Percentiles rank a stretch among this genome's conserved stretches.
Conservation (phyloP, 2,113 vertebrate genomes). For the Ceuthmochares aereus region DNA sequence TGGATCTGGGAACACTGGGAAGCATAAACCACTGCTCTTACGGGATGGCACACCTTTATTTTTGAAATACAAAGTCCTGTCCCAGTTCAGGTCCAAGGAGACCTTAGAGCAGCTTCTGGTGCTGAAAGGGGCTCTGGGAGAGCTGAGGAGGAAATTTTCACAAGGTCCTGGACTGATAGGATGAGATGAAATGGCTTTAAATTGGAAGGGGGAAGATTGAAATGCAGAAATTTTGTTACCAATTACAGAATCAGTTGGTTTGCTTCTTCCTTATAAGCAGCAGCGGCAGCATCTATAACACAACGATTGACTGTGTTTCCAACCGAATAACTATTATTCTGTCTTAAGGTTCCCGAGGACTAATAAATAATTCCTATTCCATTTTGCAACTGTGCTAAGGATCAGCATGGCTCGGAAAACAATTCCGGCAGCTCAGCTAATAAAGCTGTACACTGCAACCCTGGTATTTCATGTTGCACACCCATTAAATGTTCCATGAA, state of each 20-base stretch:
- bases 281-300: background rate
- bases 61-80: background rate
- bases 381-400: background rate
- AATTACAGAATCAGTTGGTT: background rate
- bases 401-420: conserved; percentile 9
- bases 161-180: no score
- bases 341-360: background rate
- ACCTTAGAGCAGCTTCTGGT: no score
- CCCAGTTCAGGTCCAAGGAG: background rate
- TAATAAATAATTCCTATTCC: conserved; percentile 33
- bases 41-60: background rate
- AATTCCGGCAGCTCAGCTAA: conserved; percentile 41
- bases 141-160: no score
- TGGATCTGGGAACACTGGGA: background rate
- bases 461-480: background rate
- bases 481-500: background rate
- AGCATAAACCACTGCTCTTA: background rate
- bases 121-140: no score
- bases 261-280: background rate
- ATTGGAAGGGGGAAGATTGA: no score
- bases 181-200: no score
- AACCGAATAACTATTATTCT: background rate
- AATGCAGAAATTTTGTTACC: background rate
- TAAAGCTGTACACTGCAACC: background rate
- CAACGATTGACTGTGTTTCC: background rate